These are phyloP conservation scores for Pimpla rufipes DNA, from an alignment of 2,888 invertebrate genomes.

Conservation along the genomic window DNA sequence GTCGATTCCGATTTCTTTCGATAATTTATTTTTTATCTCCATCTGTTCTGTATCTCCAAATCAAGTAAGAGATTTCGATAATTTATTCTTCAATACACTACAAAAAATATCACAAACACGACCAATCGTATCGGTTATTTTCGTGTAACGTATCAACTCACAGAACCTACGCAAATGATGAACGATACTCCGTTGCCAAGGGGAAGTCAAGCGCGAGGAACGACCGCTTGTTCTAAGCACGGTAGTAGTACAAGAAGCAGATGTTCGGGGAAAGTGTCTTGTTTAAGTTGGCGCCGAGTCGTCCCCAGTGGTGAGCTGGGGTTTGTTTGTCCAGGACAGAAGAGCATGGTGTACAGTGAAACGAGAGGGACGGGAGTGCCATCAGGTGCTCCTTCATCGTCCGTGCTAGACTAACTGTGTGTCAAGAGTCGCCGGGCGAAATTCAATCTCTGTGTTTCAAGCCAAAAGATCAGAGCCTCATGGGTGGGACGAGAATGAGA, in stretches of 20 bases:
- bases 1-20: too few species aligned
- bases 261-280: slow-evolving; percentile 58
- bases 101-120: too few species aligned
- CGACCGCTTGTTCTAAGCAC: slow-evolving; percentile 18
- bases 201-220: slow-evolving; percentile 10
- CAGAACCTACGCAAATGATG: slow-evolving; percentile 7
- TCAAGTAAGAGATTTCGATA: too few species aligned
- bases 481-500: slow-evolving; percentile 27
- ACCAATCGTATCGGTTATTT: too few species aligned
- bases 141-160: neutral
- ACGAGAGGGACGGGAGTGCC: neutral
- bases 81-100: too few species aligned
- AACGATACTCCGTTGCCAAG: slow-evolving; percentile 7
- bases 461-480: neutral
- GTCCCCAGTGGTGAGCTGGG: slow-evolving; percentile 38
- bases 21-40: too few species aligned
- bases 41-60: too few species aligned
- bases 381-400: slow-evolving; percentile 8
- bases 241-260: slow-evolving; percentile 45
- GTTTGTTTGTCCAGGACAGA: slow-evolving; percentile 54
- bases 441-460: slow-evolving; percentile 58
- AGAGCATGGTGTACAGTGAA: slow-evolving; percentile 20
- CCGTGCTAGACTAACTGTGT: slow-evolving; percentile 31
- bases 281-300: slow-evolving; percentile 53
- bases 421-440: slow-evolving; percentile 59